Evolutionary conservation across 2,888 invertebrate species (phyloP), one percentile per base, ranked within the genome.

Genomic region (Platycheirus rosarum): DNA sequence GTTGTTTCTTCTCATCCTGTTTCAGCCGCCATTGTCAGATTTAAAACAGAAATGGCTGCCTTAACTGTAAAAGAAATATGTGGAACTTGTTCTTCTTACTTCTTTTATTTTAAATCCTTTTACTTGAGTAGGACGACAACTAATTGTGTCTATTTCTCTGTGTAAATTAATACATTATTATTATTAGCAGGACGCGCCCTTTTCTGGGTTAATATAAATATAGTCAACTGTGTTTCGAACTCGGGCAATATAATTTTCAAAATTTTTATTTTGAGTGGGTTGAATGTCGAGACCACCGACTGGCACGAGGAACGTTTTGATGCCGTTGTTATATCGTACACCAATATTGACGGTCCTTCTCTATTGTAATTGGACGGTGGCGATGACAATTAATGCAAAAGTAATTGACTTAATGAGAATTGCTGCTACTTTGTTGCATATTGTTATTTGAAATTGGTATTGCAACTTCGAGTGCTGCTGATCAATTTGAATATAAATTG

Each of bases 21-120:
- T 53, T 71, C 32, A 70, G 66, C 66, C 65, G 80, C 80, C 80
- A 82, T 82, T 77, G 62, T 68, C 42, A 55, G 29, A 55, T 49
- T 48, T 55, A 18, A 77, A 71, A 55, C 40, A 76, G 66, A 71
- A 76, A 82, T 82, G 80, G 80, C 76, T 76, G 76, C 76, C 63
- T 40, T 11, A 40, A 57, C n/a, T 20, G 13, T 42, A 8, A n/a
- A 32, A 18, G 14, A 18, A 60, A 32, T 18, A 8, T 14, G 29
- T 20, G 23, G 62, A 68, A 68, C 68, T 62, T 44, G 60, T 53
- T 62, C 32, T 48, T n/a, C 26, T n/a, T n/a, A n/a, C 37, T 35
- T 37, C 40, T 42, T 44, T 26, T 26, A 26, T 26, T 26, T 26
- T 26, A 26, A 6, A 6, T 32, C 1, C 8, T 8, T 5, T n/a